Percentiles rank a stretch among this genome's conserved stretches.
These are phyloP conservation scores for Tribolium castaneum DNA, from an alignment of 1,140 invertebrate genomes.

Conservation along the genomic window DNA sequence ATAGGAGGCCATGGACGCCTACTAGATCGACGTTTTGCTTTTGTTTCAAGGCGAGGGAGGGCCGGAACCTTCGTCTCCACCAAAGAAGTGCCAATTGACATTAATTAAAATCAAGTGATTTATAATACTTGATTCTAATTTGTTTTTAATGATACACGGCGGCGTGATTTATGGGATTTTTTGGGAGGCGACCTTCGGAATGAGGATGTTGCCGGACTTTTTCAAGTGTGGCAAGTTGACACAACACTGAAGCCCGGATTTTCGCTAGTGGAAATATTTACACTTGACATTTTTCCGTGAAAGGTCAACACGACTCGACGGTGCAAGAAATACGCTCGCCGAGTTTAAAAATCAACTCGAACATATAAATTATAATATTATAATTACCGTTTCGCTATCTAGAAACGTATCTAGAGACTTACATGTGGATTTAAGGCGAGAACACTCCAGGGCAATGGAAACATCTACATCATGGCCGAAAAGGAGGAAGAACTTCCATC, in stretches of 20 bases:
- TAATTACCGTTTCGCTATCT: slow-evolving; percentile 32
- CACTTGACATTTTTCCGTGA: slow-evolving; percentile 18
- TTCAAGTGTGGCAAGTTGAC: background rate
- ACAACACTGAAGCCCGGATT: background rate
- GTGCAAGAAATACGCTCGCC: background rate
- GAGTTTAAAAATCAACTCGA: slow-evolving; percentile 11
- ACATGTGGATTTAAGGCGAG: slow-evolving; percentile 8
- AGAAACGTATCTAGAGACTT: slow-evolving; percentile 12
- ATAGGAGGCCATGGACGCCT: slow-evolving; percentile 17
- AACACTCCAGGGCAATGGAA: slow-evolving; percentile 3
- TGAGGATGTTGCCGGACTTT: background rate
- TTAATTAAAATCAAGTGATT: slow-evolving; percentile 32
- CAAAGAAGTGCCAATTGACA: slow-evolving; percentile 33
- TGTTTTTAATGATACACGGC: slow-evolving; percentile 9
- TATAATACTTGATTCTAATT: slow-evolving; percentile 19
- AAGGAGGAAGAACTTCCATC: background rate
- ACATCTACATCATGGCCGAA: slow-evolving; percentile 14
- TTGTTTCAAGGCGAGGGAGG: slow-evolving; percentile 35
- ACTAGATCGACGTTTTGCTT: slow-evolving; percentile 16
- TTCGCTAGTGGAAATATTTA: slow-evolving; percentile 9
- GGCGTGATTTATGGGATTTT: background rate
- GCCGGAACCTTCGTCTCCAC: slow-evolving; percentile 17
- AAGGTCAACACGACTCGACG: slow-evolving; percentile 10
- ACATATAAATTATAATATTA: slow-evolving; percentile 36
- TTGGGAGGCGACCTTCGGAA: background rate